Base-by-base conservation (phyloP, 2,888 invertebrate genomes). In the Lysandra bellargus region DNA sequence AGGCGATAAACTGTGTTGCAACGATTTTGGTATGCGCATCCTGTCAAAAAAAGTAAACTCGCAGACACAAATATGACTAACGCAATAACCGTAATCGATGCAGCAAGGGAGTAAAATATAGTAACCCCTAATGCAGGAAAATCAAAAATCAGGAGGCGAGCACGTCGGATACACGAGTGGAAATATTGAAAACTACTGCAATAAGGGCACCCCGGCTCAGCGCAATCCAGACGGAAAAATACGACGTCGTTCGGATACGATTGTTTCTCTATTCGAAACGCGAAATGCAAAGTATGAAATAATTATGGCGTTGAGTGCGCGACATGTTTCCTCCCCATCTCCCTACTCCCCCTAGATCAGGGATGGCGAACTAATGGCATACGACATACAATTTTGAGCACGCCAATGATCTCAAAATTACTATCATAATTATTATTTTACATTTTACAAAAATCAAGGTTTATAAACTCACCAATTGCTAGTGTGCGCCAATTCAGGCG, bases 271-370 rank as follows among this genome's bases (percentile, higher is more conserved):
- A 87, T 85, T 85, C 88, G 84, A 85, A 87, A 89, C 86, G 88
- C 87, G 87, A 89, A 89, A 91, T 88, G 89, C 89, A 88, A 89
- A 90, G 91, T 90, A 92, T 91, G 92, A 92, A 93, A 93, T 93
- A 93, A 93, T 93, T 92, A 93, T 90, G 88, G 88, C 87, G 87
- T 87, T 84, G 88, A 87, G 90, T 87, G 86, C 88, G 86, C 88
- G 88, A 89, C 89, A 88, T 87, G 86, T 87, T 82, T 80, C 82
- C 80, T 78, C 78, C 82, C 82, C 83, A 81, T 80, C 80, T 81
- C 73, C 79, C 82, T 82, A 83, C 83, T 79, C 81, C 74, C 73
- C 80, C 79, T 57, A 57, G 17, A 57, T 17, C 57, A 57, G 57
- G 17, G 57, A 57, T 57, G 57, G 14, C 57, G 4, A 57, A 57